A percentile compares a stretch with the other conserved stretches of the same genome.
Evolutionary conservation across 2,797 vertebrate genomes (phyloP).

Genomic region (Capromys pilorides): DNA sequence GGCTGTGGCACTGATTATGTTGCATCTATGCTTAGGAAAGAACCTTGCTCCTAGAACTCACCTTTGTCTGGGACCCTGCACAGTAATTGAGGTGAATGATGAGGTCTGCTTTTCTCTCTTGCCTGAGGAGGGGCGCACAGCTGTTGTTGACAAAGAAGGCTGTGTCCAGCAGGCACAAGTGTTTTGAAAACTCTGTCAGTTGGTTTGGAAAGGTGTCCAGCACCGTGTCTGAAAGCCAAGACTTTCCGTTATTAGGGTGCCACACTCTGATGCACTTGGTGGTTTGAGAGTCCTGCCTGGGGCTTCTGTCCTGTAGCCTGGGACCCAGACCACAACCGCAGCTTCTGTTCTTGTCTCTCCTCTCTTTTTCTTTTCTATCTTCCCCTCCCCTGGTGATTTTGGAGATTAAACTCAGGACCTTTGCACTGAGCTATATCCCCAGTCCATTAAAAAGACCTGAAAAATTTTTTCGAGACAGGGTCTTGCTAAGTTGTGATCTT

Average conservation of each 20-base stretch:
- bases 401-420: not conserved
- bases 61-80: constrained; percentile 85
- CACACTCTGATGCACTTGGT: not conserved
- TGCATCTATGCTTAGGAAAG: not conserved
- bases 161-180: constrained; percentile 88
- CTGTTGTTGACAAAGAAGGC: constrained; percentile 90
- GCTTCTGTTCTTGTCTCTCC: not conserved
- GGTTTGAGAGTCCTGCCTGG: not conserved
- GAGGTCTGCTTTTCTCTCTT: constrained; percentile 87
- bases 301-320: not conserved
- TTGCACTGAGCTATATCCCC: not conserved
- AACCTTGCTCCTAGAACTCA: not conserved
- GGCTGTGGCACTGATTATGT: not conserved
- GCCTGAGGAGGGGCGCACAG: constrained; percentile 87
- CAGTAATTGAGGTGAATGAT: constrained; percentile 89
- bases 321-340: not conserved
- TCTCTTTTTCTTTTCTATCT: not conserved
- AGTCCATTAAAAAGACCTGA: not conserved
- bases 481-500: not conserved
- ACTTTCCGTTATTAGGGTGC: constrained; percentile 12
- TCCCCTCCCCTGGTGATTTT: not conserved
- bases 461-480: not conserved
- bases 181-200: constrained; percentile 86
- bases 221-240: constrained; percentile 87
- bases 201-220: constrained; percentile 90